Evolutionary conservation across 2,888 invertebrate genomes (phyloP), one percentile per base, ranked within the genome.

Genomic region (Leptarthrus brevirostris): DNA sequence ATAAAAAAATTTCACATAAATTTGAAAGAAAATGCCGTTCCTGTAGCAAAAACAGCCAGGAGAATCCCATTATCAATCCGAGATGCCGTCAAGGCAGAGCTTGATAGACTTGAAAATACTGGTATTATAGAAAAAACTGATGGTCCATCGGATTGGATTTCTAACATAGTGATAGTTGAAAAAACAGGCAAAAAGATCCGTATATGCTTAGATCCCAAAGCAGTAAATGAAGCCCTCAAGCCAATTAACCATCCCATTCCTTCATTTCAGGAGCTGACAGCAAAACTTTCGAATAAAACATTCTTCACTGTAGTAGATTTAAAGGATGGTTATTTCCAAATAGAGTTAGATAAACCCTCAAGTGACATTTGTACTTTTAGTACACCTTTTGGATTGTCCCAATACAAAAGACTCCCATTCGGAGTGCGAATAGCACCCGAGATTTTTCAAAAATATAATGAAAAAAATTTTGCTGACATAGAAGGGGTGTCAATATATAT

Each of bases 161-260:
- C n/a, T n/a, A n/a, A n/a, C n/a, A n/a, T n/a, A n/a, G n/a, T n/a
- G n/a, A n/a, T n/a, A n/a, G n/a, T n/a, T n/a, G n/a, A n/a, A n/a
- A n/a, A n/a, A n/a, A n/a, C n/a, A n/a, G n/a, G n/a, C n/a, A n/a
- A n/a, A n/a, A n/a, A n/a, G n/a, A n/a, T n/a, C n/a, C 44, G 78
- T 0, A 77, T 79, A 5, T 79, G 79, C 20, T 73, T 80, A 1
- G 79, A 80, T 47, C 78, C 77, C 22, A 24, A 79, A 3, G 74
- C 78, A 20, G 58, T 80, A 0, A 81, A 80, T 40, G 16, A 53
- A 1, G 78, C 78, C 0, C 78, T 79, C 0, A 76, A 76, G 24
- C 64, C 76, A 22, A 77, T 79, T 52, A 78, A 79, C 0, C 79
- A 80, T 56, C 79, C 78, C 0, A 40, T 80, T 0, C 81, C 77